Evolutionary conservation across 2,113 vertebrate genomes (phyloP).

Genomic region (Phodopus roborovskii): DNA sequence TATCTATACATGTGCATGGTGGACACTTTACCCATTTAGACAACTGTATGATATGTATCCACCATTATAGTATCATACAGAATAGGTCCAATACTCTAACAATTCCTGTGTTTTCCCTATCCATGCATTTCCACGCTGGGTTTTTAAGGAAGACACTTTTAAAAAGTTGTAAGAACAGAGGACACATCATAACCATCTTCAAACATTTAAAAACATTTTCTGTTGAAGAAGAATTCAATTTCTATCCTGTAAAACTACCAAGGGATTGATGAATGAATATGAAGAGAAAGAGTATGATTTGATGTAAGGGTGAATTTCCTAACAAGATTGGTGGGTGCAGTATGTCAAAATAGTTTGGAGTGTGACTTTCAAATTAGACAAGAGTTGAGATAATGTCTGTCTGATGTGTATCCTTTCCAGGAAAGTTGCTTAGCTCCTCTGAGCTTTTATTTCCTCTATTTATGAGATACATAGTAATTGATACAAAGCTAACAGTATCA

Average conservation of each 20-base stretch:
- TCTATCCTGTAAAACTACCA: conserved; percentile 21
- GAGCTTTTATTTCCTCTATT: conserved; percentile 5
- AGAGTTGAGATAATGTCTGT: not conserved
- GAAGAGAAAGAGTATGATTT: conserved; percentile 35
- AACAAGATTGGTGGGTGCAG: not conserved
- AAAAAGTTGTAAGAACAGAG: not conserved
- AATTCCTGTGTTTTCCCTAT: not conserved
- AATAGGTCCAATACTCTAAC: not conserved
- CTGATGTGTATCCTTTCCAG: not conserved
- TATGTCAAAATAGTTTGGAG: not conserved
- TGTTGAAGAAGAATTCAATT: conserved; percentile 23
- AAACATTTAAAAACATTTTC: conserved; percentile 42
- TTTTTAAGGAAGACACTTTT: not conserved
- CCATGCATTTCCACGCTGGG: not conserved
- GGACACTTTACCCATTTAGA: not conserved
- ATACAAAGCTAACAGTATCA: not conserved
- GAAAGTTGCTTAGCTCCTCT: not conserved
- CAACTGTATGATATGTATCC: not conserved
- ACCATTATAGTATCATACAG: not conserved
- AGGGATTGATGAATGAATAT: not conserved
- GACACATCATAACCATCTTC: not conserved
- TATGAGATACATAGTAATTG: not conserved
- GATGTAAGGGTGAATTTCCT: conserved; percentile 7
- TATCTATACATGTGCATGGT: not conserved
- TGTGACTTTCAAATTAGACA: not conserved